phyloP scores from a whole-genome alignment of 2,888 invertebrate genomes.

The Latrodectus elegans region DNA sequence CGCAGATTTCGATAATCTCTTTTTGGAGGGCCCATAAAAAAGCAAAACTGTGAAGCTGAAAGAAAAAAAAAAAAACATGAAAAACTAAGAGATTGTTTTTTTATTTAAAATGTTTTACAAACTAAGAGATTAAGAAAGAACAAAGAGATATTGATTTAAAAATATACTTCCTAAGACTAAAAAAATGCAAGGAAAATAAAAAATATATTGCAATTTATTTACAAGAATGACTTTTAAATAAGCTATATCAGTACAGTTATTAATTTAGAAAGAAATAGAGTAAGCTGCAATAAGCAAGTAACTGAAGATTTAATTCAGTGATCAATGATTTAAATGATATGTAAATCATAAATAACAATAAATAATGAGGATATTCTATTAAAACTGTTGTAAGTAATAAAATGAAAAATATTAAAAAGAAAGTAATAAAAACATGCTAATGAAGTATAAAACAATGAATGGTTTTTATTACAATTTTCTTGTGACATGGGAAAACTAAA shows the following conservation, averaged over 20 bases:
- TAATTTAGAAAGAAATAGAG: too few species aligned
- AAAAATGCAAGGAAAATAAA: not conserved
- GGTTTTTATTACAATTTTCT: not conserved
- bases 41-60: constrained; percentile 47
- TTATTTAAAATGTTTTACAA: not conserved
- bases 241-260: too few species aligned
- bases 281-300: too few species aligned
- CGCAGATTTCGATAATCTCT: constrained; percentile 51
- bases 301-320: too few species aligned
- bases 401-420: constrained; percentile 15
- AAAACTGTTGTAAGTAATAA: not conserved
- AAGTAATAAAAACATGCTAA: constrained; percentile 6
- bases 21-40: constrained; percentile 56
- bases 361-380: not conserved
- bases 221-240: not conserved
- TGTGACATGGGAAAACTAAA: not conserved
- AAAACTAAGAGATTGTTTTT: not conserved
- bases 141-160: not conserved
- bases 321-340: too few species aligned
- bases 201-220: not conserved
- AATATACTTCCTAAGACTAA: not conserved
- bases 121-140: not conserved
- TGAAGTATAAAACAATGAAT: constrained; percentile 10
- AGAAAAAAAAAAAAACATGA: constrained; percentile 15
- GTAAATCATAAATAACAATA: not conserved